Evolutionary conservation across 1,140 invertebrate genomes (phyloP), one percentile per base, ranked within the genome.

Genomic region (Ostrea edulis): DNA sequence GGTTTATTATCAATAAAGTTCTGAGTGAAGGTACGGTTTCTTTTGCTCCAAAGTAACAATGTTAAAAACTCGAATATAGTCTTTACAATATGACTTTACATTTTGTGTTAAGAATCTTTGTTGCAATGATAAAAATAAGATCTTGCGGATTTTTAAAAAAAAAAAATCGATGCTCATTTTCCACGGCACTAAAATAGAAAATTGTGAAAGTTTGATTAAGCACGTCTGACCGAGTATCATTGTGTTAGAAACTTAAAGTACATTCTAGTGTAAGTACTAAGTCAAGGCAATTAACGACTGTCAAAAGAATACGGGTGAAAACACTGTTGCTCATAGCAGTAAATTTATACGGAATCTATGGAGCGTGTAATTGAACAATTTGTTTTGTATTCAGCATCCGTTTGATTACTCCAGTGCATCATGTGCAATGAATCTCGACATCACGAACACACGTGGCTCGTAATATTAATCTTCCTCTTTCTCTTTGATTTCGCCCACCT

Each of bases 361-460:
- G 44, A 83, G 44, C 44, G 44, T 83, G 53, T 54, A 83, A 53
- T n/a, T n/a, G 20, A 53, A 54, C 53, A 22, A 53, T 52, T n/a
- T 52, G 51, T 12, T 51, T 82, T 82, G 17, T 14, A 82, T 82
- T 22, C 68, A 77, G 29, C 68, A 77, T 77, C 68, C 68, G 68
- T 77, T 25, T 77, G 25, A 29, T 77, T 77, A 29, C 25, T 77
- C 68, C 11, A 14, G 68, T 77, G 68, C 11, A 77, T 35, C 68
- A 77, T 4, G 9, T 35, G 68, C 14, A 77, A 0, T 29, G 3
- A 35, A 77, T 77, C 68, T 17, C 68, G 25, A 12, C 68, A 77
- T 35, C 68, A 29, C 68, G 22, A 35, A 12, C 14, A 25, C 25
- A 77, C 25, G 68, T 77, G 25, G 68, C 68, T 52, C 17, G 17